A percentile compares a stretch with the other conserved stretches of the same genome.
Evolutionary conservation across 2,797 vertebrate species (phyloP).

Genomic region (Borostomias antarcticus): DNA sequence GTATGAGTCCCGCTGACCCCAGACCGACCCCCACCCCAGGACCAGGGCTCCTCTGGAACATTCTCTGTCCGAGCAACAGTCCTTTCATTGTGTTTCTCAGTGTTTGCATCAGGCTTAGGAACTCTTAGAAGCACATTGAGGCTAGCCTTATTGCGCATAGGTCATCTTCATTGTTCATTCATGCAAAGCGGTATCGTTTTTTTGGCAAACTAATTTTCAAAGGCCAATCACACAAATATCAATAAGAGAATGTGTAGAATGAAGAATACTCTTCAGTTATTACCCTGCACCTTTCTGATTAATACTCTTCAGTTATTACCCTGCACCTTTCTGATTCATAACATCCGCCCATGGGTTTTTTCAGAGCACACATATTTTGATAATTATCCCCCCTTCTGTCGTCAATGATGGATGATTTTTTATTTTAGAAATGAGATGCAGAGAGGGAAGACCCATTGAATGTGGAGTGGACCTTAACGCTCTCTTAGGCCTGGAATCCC

Average conservation of each 20-base stretch:
- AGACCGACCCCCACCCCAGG: background rate
- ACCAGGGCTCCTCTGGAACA: background rate
- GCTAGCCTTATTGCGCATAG: background rate
- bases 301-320: no score
- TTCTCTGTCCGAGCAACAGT: background rate
- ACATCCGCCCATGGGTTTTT: background rate
- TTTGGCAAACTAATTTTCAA: no score
- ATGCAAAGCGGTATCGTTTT: background rate
- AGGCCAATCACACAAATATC: no score
- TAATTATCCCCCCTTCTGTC: background rate
- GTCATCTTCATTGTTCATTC: no score
- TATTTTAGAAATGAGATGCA: constrained; percentile 10
- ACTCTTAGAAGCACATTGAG: background rate
- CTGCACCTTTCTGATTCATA: background rate
- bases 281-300: no score
- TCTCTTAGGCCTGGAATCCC: no score
- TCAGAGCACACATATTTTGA: constrained; percentile 10
- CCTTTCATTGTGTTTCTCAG: background rate
- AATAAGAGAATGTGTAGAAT: no score
- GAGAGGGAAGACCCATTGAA: background rate
- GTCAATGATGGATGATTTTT: background rate
- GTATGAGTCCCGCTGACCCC: constrained; percentile 70
- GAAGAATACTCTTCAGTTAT: no score
- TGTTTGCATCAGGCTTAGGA: background rate
- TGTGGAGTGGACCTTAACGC: background rate